A percentile compares a stretch with the other conserved stretches of the same genome.
Evolutionary conservation across 2,797 vertebrate species (phyloP).

Genomic region (Etheostoma nigrum): DNA sequence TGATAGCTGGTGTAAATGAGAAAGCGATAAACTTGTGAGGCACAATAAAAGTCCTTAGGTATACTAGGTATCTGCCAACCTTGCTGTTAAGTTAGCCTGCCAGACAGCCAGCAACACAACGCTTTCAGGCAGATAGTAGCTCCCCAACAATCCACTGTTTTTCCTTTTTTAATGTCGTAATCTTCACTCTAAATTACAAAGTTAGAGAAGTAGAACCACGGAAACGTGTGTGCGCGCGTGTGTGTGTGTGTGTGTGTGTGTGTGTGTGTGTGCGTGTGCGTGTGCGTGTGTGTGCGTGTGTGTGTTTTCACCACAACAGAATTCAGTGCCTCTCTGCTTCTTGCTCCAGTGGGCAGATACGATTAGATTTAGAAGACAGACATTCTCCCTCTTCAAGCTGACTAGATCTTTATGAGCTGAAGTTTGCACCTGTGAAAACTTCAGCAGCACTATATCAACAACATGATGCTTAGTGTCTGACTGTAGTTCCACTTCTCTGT

Average conservation of each 20-base stretch:
- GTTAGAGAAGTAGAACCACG: constrained; percentile 47
- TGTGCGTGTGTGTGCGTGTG: background rate
- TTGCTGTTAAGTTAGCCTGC: constrained; percentile 10
- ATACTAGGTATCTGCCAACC: background rate
- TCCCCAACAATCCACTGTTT: background rate
- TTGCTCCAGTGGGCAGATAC: constrained; percentile 71
- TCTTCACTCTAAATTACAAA: constrained; percentile 62
- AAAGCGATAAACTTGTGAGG: background rate
- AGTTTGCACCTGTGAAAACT: constrained; percentile 42
- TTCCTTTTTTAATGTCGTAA: constrained; percentile 35
- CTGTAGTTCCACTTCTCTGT: background rate
- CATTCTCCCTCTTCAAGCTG: constrained; percentile 54
- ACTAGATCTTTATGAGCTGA: constrained; percentile 42
- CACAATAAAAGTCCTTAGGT: background rate
- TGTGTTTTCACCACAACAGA: constrained; percentile 50
- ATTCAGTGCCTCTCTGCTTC: constrained; percentile 64
- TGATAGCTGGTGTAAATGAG: background rate
- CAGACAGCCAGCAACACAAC: constrained; percentile 10
- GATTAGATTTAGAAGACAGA: constrained; percentile 74
- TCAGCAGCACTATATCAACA: constrained; percentile 46
- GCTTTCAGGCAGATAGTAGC: constrained; percentile 11
- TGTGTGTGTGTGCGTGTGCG: background rate
- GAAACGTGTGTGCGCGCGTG: constrained; percentile 18
- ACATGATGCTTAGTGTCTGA: constrained; percentile 28
- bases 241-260: constrained; percentile 9